Percentiles rank a stretch among this genome's conserved stretches.
These are phyloP conservation scores for Mizuhopecten yessoensis DNA, from an alignment of 1,140 invertebrate species.

Conservation along the genomic window DNA sequence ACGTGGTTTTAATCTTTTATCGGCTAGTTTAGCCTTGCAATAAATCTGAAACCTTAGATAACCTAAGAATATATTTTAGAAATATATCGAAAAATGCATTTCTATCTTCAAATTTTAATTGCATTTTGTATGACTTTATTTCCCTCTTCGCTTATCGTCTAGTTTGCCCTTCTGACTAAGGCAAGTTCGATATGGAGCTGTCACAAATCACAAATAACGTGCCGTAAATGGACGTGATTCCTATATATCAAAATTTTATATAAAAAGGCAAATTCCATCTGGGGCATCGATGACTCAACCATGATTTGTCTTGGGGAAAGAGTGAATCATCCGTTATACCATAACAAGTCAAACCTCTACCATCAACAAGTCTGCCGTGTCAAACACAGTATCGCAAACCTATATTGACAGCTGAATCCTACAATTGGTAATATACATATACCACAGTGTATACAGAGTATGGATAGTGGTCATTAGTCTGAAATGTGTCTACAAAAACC, in stretches of 20 bases:
- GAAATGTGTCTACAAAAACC: background rate
- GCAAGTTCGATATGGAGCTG: background rate
- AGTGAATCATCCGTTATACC: background rate
- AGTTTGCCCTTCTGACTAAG: constrained; percentile 10
- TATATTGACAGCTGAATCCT: background rate
- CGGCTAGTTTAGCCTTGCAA: background rate
- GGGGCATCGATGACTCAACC: constrained; percentile 11
- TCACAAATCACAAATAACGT: constrained; percentile 16
- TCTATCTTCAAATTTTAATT: background rate
- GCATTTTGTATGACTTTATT: background rate
- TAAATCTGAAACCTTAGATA: background rate
- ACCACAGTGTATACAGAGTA: background rate
- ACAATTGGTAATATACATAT: background rate
- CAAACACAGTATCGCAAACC: background rate
- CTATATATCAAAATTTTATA: constrained; percentile 23
- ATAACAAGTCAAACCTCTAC: background rate
- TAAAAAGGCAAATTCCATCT: constrained; percentile 33
- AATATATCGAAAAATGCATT: background rate
- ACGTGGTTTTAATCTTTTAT: background rate
- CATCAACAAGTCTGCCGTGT: constrained; percentile 2
- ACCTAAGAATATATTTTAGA: background rate
- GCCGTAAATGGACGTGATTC: constrained; percentile 22
- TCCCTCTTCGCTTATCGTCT: background rate
- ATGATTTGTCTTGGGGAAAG: constrained; percentile 33
- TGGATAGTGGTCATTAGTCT: background rate